Conservation (phyloP, 2,797 vertebrate genomes). For the Morelia viridis region DNA sequence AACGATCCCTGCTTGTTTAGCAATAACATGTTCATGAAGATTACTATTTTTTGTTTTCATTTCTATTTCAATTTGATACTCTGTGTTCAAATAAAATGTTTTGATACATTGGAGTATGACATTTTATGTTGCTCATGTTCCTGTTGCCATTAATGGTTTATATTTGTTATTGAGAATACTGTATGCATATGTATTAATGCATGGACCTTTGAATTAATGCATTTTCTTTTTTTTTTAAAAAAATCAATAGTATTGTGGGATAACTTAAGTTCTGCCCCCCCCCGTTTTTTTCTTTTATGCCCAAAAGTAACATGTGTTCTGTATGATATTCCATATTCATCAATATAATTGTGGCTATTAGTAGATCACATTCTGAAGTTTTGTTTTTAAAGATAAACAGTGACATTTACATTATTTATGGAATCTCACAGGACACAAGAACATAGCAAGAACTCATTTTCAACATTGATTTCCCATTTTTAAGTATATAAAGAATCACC, state of each 20-base stretch:
- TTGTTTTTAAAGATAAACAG: constrained; percentile 61
- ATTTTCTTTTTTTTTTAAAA: neutral
- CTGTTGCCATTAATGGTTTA: neutral
- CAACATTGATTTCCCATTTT: constrained; percentile 35
- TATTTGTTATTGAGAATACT: constrained; percentile 19
- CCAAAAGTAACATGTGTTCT: constrained; percentile 42
- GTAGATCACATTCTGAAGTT: constrained; percentile 53
- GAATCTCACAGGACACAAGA: constrained; percentile 49
- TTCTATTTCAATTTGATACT: constrained; percentile 16
- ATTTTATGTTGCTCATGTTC: neutral
- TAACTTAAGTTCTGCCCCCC: constrained; percentile 16
- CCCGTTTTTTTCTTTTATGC: neutral
- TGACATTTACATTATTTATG: constrained; percentile 54
- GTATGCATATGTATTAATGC: neutral
- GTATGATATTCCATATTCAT: constrained; percentile 57
- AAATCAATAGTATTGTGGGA: constrained; percentile 1
- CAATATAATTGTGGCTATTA: constrained; percentile 58
- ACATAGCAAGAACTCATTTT: constrained; percentile 55
- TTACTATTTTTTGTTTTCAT: constrained; percentile 41
- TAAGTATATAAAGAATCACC: neutral
- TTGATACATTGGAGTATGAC: constrained; percentile 52
- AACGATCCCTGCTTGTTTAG: constrained; percentile 23
- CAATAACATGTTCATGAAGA: constrained; percentile 68
- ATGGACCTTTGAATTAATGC: constrained; percentile 2
- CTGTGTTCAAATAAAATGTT: constrained; percentile 64